Base-by-base conservation (phyloP, 2,888 invertebrate species). In the Acleris sparsana region DNA sequence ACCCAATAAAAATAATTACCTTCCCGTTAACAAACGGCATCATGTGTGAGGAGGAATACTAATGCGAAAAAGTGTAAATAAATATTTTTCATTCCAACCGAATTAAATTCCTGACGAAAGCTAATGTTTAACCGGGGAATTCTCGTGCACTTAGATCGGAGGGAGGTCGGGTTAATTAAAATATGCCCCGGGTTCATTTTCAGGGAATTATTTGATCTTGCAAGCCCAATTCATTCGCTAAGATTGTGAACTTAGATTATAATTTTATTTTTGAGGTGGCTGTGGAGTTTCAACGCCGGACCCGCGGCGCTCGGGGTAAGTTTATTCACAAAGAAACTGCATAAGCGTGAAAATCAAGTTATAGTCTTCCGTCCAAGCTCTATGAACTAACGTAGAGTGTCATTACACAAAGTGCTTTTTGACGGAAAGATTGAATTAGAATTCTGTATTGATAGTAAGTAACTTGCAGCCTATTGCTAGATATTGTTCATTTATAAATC, bases 181-280 rank as follows among this genome's bases (percentile, higher is more conserved):
- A 92, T 88, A 88, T 85, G 83, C 84, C 78, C 78, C 76, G 86
- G 86, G 85, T 89, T 88, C 85, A 89, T 89, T 92, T 91, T 89
- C 88, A 84, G 87, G 86, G 87, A 91, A 92, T 91, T 89, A 90
- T 91, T 91, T 88, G 90, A 89, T 88, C 85, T 87, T 83, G 75
- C 80, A 77, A 83, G 80, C 75, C 83, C 81, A 80, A 86, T 84
- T 84, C 86, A 81, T 85, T 83, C 78, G 73, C 77, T 72, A 75
- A 81, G 79, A 86, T 84, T 75, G 75, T 80, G 73, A 80, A 81
- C 78, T 86, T 79, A 79, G 80, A 57, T 68, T 87, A 85, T 83
- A 78, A 84, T 86, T 88, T 85, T 74, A 84, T 86, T 87, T 88
- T 87, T 83, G 78, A 52, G 46, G 48, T 49, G 33, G 20, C 58